These are phyloP conservation scores for Epinephelus awoara DNA, from an alignment of 2,797 vertebrate genomes.

Conservation along the genomic window DNA sequence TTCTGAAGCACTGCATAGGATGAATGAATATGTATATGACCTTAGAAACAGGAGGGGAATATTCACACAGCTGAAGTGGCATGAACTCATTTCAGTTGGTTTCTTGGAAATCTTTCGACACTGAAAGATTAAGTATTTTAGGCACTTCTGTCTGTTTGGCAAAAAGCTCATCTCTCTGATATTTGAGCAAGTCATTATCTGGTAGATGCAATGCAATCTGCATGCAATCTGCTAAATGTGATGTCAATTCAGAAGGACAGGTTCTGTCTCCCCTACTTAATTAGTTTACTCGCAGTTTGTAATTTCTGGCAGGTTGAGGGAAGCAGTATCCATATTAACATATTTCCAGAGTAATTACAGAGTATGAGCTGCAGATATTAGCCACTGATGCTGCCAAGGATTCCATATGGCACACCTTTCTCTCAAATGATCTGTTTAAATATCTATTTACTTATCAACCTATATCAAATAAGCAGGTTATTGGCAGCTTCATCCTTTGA, in stretches of 20 bases:
- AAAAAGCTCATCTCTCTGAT: constrained; percentile 11
- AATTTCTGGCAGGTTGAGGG: constrained; percentile 45
- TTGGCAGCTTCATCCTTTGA: constrained; percentile 30
- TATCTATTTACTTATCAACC: constrained; percentile 18
- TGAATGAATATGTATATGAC: not conserved
- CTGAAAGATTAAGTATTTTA: not conserved
- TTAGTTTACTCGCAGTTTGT: constrained; percentile 53
- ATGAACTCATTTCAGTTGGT: constrained; percentile 3
- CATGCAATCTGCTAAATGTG: constrained; percentile 27
- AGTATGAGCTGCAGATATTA: constrained; percentile 47
- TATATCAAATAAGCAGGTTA: constrained; percentile 34
- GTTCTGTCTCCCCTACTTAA: constrained; percentile 45
- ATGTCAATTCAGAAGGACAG: constrained; percentile 33
- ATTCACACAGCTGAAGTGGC: not conserved
- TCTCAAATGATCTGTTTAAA: constrained; percentile 42
- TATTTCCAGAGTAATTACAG: constrained; percentile 42
- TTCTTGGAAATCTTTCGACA: not conserved
- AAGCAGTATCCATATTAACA: constrained; percentile 40
- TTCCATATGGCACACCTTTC: constrained; percentile 49
- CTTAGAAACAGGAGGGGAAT: not conserved
- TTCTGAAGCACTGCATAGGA: not conserved
- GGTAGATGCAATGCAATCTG: constrained; percentile 39
- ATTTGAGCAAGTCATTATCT: constrained; percentile 41
- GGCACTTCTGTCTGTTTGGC: constrained; percentile 4
- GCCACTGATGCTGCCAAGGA: constrained; percentile 27